A percentile compares a stretch with the other conserved stretches of the same genome.
These are phyloP conservation scores for Ectropis crepuscularia DNA, from an alignment of 2,888 invertebrate genomes.

Conservation along the genomic window DNA sequence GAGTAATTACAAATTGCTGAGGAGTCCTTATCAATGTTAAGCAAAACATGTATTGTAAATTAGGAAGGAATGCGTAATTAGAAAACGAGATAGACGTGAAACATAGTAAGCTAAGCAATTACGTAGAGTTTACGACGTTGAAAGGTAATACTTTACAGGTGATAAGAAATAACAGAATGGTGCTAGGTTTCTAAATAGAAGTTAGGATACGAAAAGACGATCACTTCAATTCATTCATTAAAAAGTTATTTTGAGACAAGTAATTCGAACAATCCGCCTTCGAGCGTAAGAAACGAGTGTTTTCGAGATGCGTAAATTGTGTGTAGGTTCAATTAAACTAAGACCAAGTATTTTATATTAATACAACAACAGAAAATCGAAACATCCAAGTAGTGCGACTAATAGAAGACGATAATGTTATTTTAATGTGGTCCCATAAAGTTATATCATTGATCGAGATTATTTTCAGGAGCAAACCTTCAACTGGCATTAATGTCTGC, in stretches of 20 bases:
- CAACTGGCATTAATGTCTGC: constrained; percentile 20
- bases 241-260: too few species aligned
- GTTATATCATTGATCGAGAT: constrained; percentile 1
- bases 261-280: too few species aligned
- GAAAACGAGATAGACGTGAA: not conserved
- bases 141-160: constrained; percentile 15
- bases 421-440: not conserved
- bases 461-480: constrained; percentile 11
- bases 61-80: not conserved
- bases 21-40: not conserved
- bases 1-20: not conserved
- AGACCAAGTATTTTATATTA: too few species aligned
- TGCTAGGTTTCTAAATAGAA: constrained; percentile 7
- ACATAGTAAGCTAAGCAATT: constrained; percentile 2
- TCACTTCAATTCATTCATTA: constrained; percentile 6
- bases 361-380: too few species aligned
- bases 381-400: too few species aligned
- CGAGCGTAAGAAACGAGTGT: too few species aligned
- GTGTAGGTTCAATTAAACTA: too few species aligned
- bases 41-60: not conserved
- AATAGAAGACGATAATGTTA: too few species aligned
- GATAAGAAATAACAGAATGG: constrained; percentile 14
- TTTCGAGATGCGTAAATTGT: too few species aligned
- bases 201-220: constrained; percentile 12
- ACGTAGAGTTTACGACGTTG: not conserved